Conservation (phyloP, 2,888 invertebrate genomes). For the Drosophila atripex region DNA sequence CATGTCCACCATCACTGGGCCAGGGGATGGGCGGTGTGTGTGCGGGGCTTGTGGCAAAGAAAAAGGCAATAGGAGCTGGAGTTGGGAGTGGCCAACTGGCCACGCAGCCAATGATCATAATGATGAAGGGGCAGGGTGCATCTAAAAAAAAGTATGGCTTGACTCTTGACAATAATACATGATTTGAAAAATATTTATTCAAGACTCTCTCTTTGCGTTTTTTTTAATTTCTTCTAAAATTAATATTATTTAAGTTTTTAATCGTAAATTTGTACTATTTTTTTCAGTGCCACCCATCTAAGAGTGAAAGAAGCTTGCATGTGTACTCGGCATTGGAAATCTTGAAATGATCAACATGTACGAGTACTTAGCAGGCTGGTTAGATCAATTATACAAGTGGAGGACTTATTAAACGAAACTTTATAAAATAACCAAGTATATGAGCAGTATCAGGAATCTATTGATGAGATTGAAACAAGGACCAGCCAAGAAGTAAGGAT, state of each 20-base stretch:
- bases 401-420: slow-evolving; percentile 33
- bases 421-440: slow-evolving; percentile 29
- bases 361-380: slow-evolving; percentile 43
- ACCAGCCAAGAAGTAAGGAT: neutral
- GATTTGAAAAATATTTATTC: neutral
- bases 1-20: slow-evolving; percentile 51
- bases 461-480: slow-evolving; percentile 11
- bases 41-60: neutral
- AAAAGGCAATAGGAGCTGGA: slow-evolving; percentile 6
- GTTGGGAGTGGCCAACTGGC: slow-evolving; percentile 69
- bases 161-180: no score
- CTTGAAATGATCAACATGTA: slow-evolving; percentile 38
- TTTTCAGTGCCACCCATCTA: slow-evolving; percentile 6
- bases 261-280: neutral
- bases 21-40: neutral
- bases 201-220: neutral
- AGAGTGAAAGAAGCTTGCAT: slow-evolving; percentile 27
- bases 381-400: slow-evolving; percentile 38
- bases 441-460: slow-evolving; percentile 9
- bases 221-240: neutral
- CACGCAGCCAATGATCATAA: slow-evolving; percentile 60
- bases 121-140: slow-evolving; percentile 13
- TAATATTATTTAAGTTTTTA: neutral
- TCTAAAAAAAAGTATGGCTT: neutral
- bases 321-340: slow-evolving; percentile 22